Evolutionary conservation across 2,113 vertebrate genomes (phyloP).

Genomic region (Macquaria ambigua): DNA sequence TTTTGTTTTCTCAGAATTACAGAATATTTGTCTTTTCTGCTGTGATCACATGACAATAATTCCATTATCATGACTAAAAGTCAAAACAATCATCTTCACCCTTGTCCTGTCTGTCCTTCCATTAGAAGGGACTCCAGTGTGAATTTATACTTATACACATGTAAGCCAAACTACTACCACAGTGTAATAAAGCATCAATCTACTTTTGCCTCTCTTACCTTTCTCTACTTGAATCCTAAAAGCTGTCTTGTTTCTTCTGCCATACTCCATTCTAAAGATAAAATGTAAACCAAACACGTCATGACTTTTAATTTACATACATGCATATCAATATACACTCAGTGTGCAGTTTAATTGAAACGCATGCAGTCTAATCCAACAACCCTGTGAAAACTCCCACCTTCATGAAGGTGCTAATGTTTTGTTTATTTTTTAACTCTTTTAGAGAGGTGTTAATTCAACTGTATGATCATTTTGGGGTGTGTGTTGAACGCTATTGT

Average conservation of each 20-base stretch:
- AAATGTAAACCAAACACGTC: background rate
- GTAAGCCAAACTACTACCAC: background rate
- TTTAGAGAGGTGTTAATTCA: no score
- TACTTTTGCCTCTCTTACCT: conserved; percentile 80
- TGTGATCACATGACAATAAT: background rate
- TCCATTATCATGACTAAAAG: background rate
- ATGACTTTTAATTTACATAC: background rate
- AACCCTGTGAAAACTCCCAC: no score
- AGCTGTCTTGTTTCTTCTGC: conserved; percentile 93
- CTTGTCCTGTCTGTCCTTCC: no score
- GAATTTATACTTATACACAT: background rate
- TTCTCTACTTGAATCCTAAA: conserved; percentile 96
- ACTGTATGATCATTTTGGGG: background rate
- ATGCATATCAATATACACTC: background rate
- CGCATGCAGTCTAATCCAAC: no score
- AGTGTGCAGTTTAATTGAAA: background rate
- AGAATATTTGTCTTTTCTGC: background rate
- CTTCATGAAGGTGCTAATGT: no score
- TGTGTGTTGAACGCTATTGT: background rate
- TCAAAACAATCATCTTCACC: background rate
- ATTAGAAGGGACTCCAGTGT: no score
- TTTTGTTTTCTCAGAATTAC: background rate
- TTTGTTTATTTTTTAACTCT: no score
- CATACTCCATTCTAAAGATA: conserved; percentile 90
- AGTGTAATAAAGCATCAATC: background rate